Evolutionary conservation across 2,113 vertebrate genomes (phyloP).

Genomic region (Illadopsis cleaveri): DNA sequence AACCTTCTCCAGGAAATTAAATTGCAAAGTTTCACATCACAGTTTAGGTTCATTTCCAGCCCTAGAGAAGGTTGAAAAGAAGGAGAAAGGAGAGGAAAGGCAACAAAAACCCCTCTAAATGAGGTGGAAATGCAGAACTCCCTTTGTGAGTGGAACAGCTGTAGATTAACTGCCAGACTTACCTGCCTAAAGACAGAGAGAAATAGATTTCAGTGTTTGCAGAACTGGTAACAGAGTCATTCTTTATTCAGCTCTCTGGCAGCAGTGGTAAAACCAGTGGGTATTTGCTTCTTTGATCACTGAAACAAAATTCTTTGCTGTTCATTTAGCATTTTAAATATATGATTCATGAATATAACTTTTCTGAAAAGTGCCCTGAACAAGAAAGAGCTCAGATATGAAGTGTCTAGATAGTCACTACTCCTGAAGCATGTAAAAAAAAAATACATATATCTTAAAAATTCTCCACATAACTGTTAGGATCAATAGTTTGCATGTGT

Average conservation of each 20-base stretch:
- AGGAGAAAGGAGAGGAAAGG: neutral
- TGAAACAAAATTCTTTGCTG: neutral
- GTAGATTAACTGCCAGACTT: neutral
- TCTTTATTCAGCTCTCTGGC: neutral
- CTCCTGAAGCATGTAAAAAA: neutral
- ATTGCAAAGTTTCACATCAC: neutral
- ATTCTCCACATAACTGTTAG: neutral
- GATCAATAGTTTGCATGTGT: neutral
- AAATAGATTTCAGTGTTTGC: neutral
- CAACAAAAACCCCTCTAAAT: neutral
- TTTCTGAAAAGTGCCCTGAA: neutral
- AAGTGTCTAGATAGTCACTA: neutral
- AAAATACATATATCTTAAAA: neutral
- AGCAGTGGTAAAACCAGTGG: constrained; percentile 23
- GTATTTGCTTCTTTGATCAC: constrained; percentile 26
- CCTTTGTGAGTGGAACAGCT: neutral
- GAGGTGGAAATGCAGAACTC: neutral
- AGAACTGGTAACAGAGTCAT: neutral
- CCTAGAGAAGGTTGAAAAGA: neutral
- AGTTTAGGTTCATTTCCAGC: neutral
- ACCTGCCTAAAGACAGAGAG: neutral
- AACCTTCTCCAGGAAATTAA: neutral
- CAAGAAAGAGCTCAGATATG: neutral
- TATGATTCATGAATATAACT: neutral
- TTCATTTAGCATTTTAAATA: neutral